phyloP scores from a whole-genome alignment of 2,113 vertebrate species.

The Promerops cafer region DNA sequence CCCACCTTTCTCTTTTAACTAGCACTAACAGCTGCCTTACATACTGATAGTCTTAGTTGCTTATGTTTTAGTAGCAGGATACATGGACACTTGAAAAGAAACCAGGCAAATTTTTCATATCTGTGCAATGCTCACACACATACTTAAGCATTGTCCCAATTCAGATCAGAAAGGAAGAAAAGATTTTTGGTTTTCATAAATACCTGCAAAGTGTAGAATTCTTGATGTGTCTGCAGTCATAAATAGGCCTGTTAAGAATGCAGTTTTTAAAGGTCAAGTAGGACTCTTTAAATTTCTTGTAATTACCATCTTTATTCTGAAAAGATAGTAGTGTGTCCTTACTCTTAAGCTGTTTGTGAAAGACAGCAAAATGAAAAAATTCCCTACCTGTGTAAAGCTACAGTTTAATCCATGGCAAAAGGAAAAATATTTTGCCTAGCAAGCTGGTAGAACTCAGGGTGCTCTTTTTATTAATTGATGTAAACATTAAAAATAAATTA shows the following conservation, averaged over 20 bases:
- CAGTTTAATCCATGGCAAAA: background rate
- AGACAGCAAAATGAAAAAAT: background rate
- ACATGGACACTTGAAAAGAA: background rate
- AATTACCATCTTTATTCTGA: background rate
- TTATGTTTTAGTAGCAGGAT: background rate
- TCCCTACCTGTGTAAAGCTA: background rate
- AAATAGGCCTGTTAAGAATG: background rate
- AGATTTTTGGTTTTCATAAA: background rate
- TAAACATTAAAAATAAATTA: background rate
- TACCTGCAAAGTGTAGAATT: background rate
- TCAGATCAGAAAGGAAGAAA: background rate
- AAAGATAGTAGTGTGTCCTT: background rate
- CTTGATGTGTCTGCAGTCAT: background rate
- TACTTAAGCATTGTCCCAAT: background rate
- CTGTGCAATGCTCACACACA: background rate
- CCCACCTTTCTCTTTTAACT: background rate
- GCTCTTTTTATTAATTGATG: background rate
- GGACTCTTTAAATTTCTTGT: background rate
- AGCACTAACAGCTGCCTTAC: background rate
- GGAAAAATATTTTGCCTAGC: background rate
- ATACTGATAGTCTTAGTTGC: background rate
- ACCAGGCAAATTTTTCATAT: background rate
- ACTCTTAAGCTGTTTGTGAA: background rate
- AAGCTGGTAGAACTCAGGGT: background rate
- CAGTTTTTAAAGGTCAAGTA: conserved; percentile 24